Percentiles rank a stretch among this genome's conserved stretches.
phyloP scores from a whole-genome alignment of 2,888 invertebrate genomes.

The Electrophaes corylata region DNA sequence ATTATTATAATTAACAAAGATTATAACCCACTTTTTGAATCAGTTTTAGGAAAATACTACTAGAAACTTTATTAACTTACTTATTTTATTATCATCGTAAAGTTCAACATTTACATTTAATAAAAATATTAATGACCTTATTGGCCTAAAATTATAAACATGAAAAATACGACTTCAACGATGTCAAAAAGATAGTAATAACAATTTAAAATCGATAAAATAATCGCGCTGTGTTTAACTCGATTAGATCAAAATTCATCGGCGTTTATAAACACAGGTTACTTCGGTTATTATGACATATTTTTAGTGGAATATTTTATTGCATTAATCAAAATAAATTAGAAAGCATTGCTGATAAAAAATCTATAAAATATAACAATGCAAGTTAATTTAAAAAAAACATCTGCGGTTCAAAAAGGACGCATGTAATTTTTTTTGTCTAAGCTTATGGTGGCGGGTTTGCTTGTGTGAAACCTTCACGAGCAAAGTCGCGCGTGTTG shows the following conservation, averaged over 20 bases:
- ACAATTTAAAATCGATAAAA: slow-evolving; percentile 12
- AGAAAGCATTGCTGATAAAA: too few relatives aligned
- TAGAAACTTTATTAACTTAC: not conserved
- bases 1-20: too few relatives aligned
- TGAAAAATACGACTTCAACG: slow-evolving; percentile 1
- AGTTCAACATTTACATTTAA: slow-evolving; percentile 1
- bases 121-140: slow-evolving; percentile 6
- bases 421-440: too few relatives aligned
- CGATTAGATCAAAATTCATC: not conserved
- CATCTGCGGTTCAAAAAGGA: too few relatives aligned
- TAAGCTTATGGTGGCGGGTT: too few relatives aligned
- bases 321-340: too few relatives aligned
- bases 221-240: not conserved
- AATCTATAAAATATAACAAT: too few relatives aligned
- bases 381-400: too few relatives aligned
- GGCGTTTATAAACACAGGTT: not conserved
- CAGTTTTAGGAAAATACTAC: not conserved
- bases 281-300: not conserved
- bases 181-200: not conserved
- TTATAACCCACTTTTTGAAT: not conserved
- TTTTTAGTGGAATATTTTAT: too few relatives aligned
- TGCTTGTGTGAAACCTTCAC: too few relatives aligned
- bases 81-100: not conserved
- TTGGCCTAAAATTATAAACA: slow-evolving; percentile 9
- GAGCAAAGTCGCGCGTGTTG: too few relatives aligned